These are phyloP conservation scores for Paramuricea clavata DNA, from an alignment of 92 coral and sea anemone genomes.

Conservation along the genomic window DNA sequence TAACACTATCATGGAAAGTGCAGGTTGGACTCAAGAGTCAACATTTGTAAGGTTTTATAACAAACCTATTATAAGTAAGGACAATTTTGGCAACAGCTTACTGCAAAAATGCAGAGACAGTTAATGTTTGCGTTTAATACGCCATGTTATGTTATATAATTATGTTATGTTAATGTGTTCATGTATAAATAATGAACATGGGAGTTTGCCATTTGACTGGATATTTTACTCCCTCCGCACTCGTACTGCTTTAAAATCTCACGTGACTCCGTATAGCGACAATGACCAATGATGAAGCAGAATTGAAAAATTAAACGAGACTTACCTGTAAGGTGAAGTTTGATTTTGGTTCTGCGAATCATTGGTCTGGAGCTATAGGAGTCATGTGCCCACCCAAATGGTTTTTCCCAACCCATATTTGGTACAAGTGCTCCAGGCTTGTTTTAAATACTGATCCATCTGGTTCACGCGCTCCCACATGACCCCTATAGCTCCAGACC, in stretches of 20 bases:
- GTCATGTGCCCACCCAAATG: no score
- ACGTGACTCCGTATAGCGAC: background rate
- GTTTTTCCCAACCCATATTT: no score
- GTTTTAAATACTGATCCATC: background rate
- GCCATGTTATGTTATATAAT: no score
- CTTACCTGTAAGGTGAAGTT: background rate
- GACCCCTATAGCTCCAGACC: background rate
- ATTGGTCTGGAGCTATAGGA: background rate
- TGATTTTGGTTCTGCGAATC: background rate
- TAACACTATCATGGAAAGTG: slow-evolving; percentile 44
- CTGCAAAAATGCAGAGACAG: background rate
- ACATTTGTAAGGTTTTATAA: slow-evolving; percentile 49
- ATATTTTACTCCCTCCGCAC: background rate
- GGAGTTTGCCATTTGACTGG: background rate
- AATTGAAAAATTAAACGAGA: background rate
- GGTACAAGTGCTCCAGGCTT: background rate
- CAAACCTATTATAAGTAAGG: slow-evolving; percentile 39
- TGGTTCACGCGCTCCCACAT: background rate
- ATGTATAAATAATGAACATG: no score
- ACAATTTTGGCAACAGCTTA: background rate
- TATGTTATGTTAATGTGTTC: background rate
- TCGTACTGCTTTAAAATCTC: background rate
- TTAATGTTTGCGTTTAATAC: background rate
- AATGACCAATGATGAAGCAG: background rate
- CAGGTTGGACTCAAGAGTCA: slow-evolving; percentile 59